These are phyloP conservation scores for Anabacerthia variegaticeps DNA, from an alignment of 2,797 vertebrate genomes.

Conservation along the genomic window DNA sequence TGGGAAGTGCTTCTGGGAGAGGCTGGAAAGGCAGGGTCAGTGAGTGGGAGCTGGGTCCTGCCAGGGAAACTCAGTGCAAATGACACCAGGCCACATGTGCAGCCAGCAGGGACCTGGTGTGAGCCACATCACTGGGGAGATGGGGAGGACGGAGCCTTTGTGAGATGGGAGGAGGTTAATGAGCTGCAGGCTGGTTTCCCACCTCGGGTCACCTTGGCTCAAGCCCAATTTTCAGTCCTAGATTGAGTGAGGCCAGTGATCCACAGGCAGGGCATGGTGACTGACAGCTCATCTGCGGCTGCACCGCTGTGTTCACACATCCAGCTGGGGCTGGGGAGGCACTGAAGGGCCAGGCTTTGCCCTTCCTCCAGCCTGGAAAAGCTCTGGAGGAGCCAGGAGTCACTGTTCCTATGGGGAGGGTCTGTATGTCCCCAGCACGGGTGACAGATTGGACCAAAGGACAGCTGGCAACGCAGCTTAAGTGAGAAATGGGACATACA, in stretches of 20 bases:
- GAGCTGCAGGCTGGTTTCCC: constrained; percentile 33
- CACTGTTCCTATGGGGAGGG: neutral
- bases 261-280: neutral
- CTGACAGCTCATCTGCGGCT: neutral
- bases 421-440: neutral
- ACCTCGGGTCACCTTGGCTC: constrained; percentile 24
- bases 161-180: neutral
- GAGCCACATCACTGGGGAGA: neutral
- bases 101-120: neutral
- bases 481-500: neutral
- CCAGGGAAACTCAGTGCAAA: neutral
- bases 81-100: neutral
- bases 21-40: neutral
- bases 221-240: constrained; percentile 55
- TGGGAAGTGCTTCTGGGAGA: neutral
- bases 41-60: neutral
- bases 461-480: neutral
- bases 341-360: neutral
- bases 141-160: neutral
- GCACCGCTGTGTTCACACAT: neutral
- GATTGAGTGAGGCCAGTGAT: constrained; percentile 1
- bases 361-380: neutral
- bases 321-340: neutral
- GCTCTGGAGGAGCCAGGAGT: neutral
- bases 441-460: neutral